Evolutionary conservation across 2,113 vertebrate genomes (phyloP).

Genomic region (Psittacula cyanocephala): DNA sequence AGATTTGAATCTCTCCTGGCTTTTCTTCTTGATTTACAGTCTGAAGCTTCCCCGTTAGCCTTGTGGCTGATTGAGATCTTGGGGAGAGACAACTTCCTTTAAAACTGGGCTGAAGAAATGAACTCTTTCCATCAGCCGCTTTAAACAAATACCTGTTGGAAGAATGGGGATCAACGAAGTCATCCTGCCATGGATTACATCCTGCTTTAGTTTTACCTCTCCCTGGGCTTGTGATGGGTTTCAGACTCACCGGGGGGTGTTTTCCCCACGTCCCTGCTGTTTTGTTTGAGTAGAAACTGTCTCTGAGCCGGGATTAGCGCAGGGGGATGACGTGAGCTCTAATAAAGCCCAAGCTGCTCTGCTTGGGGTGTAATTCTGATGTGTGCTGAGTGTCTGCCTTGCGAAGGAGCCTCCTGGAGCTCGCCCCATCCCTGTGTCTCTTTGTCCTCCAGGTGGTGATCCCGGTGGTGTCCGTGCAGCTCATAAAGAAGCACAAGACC

Average conservation of each 20-base stretch:
- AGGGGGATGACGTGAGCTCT: not conserved
- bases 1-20: not conserved
- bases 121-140: slow-evolving; percentile 32
- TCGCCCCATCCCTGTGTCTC: rapidly evolving
- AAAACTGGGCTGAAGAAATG: slow-evolving; percentile 24
- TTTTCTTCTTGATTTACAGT: not conserved
- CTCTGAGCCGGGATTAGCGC: rapidly evolving
- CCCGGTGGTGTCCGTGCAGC: slow-evolving; percentile 86
- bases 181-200: not conserved
- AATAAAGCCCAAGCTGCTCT: not conserved
- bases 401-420: not conserved
- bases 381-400: rapidly evolving
- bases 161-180: not conserved
- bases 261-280: rapidly evolving
- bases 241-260: not conserved
- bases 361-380: not conserved
- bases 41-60: not conserved
- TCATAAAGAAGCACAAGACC: slow-evolving; percentile 95
- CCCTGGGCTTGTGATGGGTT: rapidly evolving
- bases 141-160: slow-evolving; percentile 5
- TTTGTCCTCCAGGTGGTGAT: slow-evolving; percentile 82
- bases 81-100: not conserved
- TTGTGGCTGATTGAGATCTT: not conserved
- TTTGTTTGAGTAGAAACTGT: not conserved
- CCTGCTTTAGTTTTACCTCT: not conserved